These are phyloP conservation scores for Casuarius casuarius DNA, from an alignment of 2,113 vertebrate genomes.

Conservation along the genomic window DNA sequence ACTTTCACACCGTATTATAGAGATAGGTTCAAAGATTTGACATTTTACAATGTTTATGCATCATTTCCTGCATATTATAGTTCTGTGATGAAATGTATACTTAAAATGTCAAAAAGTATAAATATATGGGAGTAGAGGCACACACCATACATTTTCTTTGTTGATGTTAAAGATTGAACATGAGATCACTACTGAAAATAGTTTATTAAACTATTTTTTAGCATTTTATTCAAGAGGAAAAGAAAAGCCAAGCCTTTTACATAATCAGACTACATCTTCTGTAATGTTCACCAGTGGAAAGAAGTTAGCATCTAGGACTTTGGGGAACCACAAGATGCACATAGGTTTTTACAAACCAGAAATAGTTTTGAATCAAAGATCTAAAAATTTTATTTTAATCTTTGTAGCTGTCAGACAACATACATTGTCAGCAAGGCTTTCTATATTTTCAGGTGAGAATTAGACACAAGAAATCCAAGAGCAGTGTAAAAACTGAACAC, in stretches of 20 bases:
- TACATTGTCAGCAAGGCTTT: not conserved
- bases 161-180: not conserved
- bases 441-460: not conserved
- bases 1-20: not conserved
- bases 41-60: not conserved
- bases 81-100: not conserved
- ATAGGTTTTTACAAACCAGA: not conserved
- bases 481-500: not conserved
- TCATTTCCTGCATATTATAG: not conserved
- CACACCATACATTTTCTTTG: not conserved
- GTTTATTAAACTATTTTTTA: not conserved
- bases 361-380: not conserved
- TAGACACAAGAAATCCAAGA: not conserved
- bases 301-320: not conserved
- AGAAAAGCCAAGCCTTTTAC: not conserved
- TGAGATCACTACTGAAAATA: not conserved
- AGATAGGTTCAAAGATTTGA: not conserved
- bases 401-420: not conserved
- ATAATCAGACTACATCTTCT: not conserved
- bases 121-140: not conserved
- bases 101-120: not conserved
- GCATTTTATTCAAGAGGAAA: not conserved
- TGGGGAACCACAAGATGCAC: not conserved
- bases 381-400: not conserved
- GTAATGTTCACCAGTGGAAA: not conserved